These are phyloP conservation scores for Urocitellus parryii DNA, from an alignment of 2,113 vertebrate species.

Conservation along the genomic window DNA sequence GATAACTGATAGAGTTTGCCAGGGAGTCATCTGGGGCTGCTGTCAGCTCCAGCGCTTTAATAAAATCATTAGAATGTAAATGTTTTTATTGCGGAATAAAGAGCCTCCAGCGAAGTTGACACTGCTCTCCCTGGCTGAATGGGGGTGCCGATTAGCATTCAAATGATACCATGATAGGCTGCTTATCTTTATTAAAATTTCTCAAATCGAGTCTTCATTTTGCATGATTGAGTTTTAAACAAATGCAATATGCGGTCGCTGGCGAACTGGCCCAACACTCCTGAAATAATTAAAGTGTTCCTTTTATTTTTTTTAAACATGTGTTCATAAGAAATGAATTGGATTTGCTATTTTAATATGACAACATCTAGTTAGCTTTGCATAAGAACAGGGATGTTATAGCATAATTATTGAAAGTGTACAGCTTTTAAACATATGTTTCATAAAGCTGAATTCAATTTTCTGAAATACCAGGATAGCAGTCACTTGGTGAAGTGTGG, in stretches of 20 bases:
- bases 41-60: conserved; percentile 99
- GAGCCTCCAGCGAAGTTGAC: conserved; percentile 98
- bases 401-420: conserved; percentile 98
- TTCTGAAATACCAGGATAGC: conserved; percentile 93
- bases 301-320: conserved; percentile 96
- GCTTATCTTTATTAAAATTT: conserved; percentile 99
- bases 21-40: conserved; percentile 93
- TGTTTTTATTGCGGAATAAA: conserved; percentile 99
- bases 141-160: conserved; percentile 99
- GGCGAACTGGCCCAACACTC: conserved; percentile 91
- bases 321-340: conserved; percentile 99
- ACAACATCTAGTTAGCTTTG: conserved; percentile 98
- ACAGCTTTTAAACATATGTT: conserved; percentile 99
- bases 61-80: conserved; percentile 99
- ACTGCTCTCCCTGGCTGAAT: conserved; percentile 93
- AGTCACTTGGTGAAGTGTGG: conserved; percentile 90
- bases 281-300: conserved; percentile 98
- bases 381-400: conserved; percentile 96
- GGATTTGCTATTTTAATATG: conserved; percentile 98
- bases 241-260: conserved; percentile 99
- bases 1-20: conserved; percentile 99
- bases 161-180: conserved; percentile 99
- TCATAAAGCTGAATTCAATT: conserved; percentile 97
- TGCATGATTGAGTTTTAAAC: conserved; percentile 99
- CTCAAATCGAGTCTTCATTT: conserved; percentile 99